phyloP scores from a whole-genome alignment of 1,140 invertebrate genomes.

The Lordiphosa stackelbergi region DNA sequence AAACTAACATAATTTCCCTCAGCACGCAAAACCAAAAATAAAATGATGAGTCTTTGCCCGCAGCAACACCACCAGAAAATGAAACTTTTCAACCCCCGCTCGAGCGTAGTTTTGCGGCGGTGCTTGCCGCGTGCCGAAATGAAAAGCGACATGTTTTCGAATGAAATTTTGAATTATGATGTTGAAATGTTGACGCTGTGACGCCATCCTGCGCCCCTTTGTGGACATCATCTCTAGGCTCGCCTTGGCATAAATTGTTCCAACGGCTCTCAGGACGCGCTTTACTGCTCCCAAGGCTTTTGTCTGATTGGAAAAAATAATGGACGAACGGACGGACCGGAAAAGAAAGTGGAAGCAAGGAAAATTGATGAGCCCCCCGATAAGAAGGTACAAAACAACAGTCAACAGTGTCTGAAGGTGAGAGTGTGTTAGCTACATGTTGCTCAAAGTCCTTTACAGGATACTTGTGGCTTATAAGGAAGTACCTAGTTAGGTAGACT shows the following conservation, averaged over 20 bases:
- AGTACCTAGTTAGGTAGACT: conserved; percentile 1
- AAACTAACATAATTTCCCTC: conserved; percentile 66
- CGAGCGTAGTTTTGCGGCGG: conserved; percentile 16
- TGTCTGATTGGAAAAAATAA: conserved; percentile 62
- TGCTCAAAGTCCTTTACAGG: conserved; percentile 59
- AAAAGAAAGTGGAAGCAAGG: not conserved
- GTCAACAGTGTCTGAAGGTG: conserved; percentile 7
- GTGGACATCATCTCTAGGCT: conserved; percentile 60
- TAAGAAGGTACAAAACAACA: conserved; percentile 55
- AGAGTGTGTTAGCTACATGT: conserved; percentile 35
- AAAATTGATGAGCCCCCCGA: conserved; percentile 64
- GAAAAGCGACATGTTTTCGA: conserved; percentile 75
- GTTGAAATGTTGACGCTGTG: conserved; percentile 47
- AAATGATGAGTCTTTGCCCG: conserved; percentile 65
- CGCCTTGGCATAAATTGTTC: conserved; percentile 70
- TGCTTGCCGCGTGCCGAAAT: conserved; percentile 59
- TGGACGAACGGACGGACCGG: conserved; percentile 3
- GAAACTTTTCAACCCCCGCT: conserved; percentile 43
- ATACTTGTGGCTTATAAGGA: conserved; percentile 44
- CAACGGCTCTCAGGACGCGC: conserved; percentile 67
- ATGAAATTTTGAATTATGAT: conserved; percentile 75
- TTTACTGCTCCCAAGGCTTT: conserved; percentile 20
- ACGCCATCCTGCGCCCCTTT: conserved; percentile 28
- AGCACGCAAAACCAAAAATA: conserved; percentile 62
- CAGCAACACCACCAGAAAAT: conserved; percentile 47